phyloP scores from a whole-genome alignment of 2,797 vertebrate genomes.

The Argyrosomus regius region DNA sequence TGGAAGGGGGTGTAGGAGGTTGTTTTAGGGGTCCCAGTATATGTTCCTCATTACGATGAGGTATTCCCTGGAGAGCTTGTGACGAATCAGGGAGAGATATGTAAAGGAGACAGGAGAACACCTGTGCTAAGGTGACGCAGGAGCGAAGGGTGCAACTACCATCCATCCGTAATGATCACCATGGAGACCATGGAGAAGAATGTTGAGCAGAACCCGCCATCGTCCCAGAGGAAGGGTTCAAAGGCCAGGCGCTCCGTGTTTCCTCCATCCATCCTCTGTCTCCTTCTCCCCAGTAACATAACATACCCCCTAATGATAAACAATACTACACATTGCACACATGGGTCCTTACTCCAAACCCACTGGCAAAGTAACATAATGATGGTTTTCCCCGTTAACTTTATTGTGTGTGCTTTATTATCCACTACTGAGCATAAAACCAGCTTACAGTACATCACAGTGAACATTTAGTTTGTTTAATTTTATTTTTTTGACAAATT shows the following conservation, averaged over 20 bases:
- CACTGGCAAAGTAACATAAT: not conserved
- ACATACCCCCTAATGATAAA: too few relatives aligned
- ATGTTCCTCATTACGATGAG: slow-evolving; percentile 61
- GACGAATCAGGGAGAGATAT: slow-evolving; percentile 37
- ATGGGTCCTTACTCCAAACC: not conserved
- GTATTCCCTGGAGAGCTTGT: slow-evolving; percentile 27
- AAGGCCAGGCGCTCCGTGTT: slow-evolving; percentile 82
- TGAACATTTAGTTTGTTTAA: too few relatives aligned
- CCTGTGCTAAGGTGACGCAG: slow-evolving; percentile 44
- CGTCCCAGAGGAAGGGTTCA: slow-evolving; percentile 77
- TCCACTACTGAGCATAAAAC: not conserved
- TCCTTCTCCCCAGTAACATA: slow-evolving; percentile 14
- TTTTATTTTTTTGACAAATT: too few relatives aligned
- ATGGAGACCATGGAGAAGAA: slow-evolving; percentile 53
- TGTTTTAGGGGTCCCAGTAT: slow-evolving; percentile 40
- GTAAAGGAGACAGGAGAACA: slow-evolving; percentile 57
- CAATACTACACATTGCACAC: not conserved
- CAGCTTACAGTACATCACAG: not conserved
- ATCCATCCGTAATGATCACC: slow-evolving; percentile 64
- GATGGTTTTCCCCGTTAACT: not conserved
- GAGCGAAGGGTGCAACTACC: slow-evolving; percentile 20
- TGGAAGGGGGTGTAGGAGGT: slow-evolving; percentile 22
- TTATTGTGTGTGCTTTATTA: not conserved
- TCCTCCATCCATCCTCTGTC: slow-evolving; percentile 60
- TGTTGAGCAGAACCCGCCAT: slow-evolving; percentile 64